Evolutionary conservation across 2,113 vertebrate species (phyloP), one percentile per base, ranked within the genome.

Genomic region (Tamias sibiricus): DNA sequence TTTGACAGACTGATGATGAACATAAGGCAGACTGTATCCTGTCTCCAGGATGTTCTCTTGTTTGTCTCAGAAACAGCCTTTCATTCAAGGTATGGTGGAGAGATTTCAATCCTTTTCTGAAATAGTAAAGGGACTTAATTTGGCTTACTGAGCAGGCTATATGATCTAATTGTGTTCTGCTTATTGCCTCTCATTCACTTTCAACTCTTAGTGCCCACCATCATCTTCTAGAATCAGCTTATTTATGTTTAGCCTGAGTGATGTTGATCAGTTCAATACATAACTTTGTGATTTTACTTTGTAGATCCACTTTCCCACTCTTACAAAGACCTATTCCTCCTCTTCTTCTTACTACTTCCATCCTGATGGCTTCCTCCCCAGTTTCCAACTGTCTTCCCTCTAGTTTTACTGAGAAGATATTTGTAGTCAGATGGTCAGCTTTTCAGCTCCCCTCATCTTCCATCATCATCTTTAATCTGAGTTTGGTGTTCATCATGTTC

Each of bases 231-330:
- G 81, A 81, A 72, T 80, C 49, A 95, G 72, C n/a, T 16, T 57
- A 20, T 82, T 32, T 81, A 76, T 75, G 6, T 44, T 66, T 80
- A 87, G 42, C 8, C 68, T 74, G 74, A 87, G 66, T 82, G 83
- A 17, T n/a, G 54, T 87, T 57, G 47, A 32, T 75, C 40, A 44
- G 6, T 87, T 74, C 59, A 62, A 75, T 47, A 68, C 17, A 40
- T 92, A 87, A 75, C n/a, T 87, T 47, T 66, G 71, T 47, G 17
- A 86, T 14, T 66, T 87, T 92, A 20, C 57, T 87, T 19, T 92
- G 17, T 57, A 92, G 92, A 44, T 44, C 66, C 19, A 52, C 35
- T 82, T 59, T 35, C 40, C 40, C 16, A 62, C 12, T 28, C 30
- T 69, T 44, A 54, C 26, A 82, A 59, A 68, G 72, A 76, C 11